Evolutionary conservation across 1,140 invertebrate genomes (phyloP), one percentile per base, ranked within the genome.

Genomic region (Drosophila lini): DNA sequence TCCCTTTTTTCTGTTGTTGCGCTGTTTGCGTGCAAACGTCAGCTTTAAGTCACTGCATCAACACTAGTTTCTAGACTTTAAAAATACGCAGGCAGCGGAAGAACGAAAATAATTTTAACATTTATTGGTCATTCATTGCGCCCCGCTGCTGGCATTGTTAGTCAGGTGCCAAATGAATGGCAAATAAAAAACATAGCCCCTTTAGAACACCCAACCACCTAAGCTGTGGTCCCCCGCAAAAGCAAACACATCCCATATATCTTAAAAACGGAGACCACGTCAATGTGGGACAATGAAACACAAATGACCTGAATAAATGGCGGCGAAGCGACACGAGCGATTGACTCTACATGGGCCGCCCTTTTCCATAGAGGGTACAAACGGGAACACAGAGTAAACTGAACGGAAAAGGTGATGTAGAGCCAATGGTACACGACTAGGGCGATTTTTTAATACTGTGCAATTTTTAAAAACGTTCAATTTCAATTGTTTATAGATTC

Each of bases 271-370:
- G 41, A 34, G 65, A 50, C 65, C 15, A 31, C 41, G 36, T 64
- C 47, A 62, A 60, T 67, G 44, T 62, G 69, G 81, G 67, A 85
- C 71, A 80, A 84, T 84, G 73, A 53, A 84, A 65, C 81, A 80
- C 81, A 84, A 84, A 84, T 84, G 81, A 85, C 81, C 77, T 69
- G 78, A 81, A 78, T 65, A 75, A 74, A 67, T 67, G 19, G 53
- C 60, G 57, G 41, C 73, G 47, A 74, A 31, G 63, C 62, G 45
- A 69, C 65, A 64, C 60, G 83, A 80, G 44, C 81, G 73, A 84
- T 80, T 84, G 77, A 59, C 62, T 78, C 47, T 28, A 25, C 42
- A 52, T 45, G 41, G 22, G 15, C 42, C n/a, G 34, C 8, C 13
- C 1, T 48, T 41, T 69, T 45, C 3, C n/a, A 16, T 25, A 19